These are phyloP conservation scores for Poicephalus meyeri DNA, from an alignment of 2,113 vertebrate genomes.

Conservation along the genomic window DNA sequence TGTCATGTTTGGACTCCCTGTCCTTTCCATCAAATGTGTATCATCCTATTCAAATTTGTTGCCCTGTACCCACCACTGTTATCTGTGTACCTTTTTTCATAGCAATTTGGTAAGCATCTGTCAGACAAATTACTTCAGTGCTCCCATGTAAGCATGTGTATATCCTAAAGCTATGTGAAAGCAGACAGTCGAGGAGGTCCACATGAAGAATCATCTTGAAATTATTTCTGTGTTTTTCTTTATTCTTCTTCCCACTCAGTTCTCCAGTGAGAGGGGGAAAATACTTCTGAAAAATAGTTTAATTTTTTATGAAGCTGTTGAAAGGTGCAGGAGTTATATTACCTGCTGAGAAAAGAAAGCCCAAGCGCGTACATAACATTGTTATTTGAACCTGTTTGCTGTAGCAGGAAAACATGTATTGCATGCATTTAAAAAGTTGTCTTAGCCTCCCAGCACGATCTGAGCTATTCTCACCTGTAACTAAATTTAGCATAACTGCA, in stretches of 20 bases:
- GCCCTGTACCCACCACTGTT: not conserved
- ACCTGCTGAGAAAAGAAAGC: not conserved
- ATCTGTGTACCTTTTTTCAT: not conserved
- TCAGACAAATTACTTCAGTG: not conserved
- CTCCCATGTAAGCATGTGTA: not conserved
- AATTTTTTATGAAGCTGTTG: not conserved
- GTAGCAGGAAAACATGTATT: not conserved
- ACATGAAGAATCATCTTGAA: not conserved
- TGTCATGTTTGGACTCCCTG: not conserved
- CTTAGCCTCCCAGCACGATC: not conserved
- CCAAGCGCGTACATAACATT: not conserved
- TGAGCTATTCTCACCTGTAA: not conserved
- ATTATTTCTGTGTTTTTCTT: not conserved
- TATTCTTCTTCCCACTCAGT: not conserved
- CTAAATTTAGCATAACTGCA: constrained; percentile 20
- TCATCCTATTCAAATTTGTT: not conserved
- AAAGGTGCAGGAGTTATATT: not conserved
- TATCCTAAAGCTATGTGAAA: not conserved
- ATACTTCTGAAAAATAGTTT: not conserved
- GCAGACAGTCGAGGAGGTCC: not conserved
- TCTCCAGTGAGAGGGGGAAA: not conserved
- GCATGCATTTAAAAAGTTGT: not conserved
- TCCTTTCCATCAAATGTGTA: not conserved
- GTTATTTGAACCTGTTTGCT: not conserved
- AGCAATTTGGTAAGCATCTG: not conserved